These are phyloP conservation scores for Arge pagana DNA, from an alignment of 2,888 invertebrate genomes.

Conservation along the genomic window DNA sequence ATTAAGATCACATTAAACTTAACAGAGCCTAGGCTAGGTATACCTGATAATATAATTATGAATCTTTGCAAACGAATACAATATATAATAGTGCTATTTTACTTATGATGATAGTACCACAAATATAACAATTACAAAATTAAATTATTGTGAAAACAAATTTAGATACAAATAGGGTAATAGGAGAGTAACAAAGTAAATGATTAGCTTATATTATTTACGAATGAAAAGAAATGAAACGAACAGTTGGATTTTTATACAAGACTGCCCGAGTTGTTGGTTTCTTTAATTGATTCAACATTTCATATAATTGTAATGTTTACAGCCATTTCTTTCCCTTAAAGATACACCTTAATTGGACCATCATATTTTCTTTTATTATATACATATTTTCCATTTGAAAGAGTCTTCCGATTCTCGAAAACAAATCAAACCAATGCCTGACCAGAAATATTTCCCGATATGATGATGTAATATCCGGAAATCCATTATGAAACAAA, in stretches of 20 bases:
- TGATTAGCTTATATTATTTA: slow-evolving; percentile 51
- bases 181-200: slow-evolving; percentile 57
- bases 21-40: slow-evolving; percentile 38
- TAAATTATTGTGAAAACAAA: slow-evolving; percentile 34
- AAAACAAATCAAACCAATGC: not conserved
- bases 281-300: slow-evolving; percentile 32
- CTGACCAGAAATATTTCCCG: too few species aligned
- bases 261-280: slow-evolving; percentile 51
- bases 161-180: slow-evolving; percentile 54
- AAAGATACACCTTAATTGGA: too few species aligned
- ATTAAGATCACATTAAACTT: slow-evolving; percentile 39
- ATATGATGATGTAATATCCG: too few species aligned
- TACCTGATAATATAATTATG: slow-evolving; percentile 30
- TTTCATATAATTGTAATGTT: too few species aligned
- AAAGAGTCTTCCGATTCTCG: not conserved
- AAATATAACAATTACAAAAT: slow-evolving; percentile 42
- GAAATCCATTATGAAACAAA: too few species aligned
- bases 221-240: slow-evolving; percentile 31
- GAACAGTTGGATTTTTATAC: slow-evolving; percentile 50
- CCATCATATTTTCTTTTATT: too few species aligned
- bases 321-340: too few species aligned
- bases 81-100: slow-evolving; percentile 33
- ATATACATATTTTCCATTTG: too few species aligned
- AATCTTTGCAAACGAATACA: slow-evolving; percentile 22
- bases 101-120: slow-evolving; percentile 41